Percentiles rank a stretch among this genome's conserved stretches.
Conservation (phyloP, 2,888 invertebrate genomes). For the Azorinus chamasolen region DNA sequence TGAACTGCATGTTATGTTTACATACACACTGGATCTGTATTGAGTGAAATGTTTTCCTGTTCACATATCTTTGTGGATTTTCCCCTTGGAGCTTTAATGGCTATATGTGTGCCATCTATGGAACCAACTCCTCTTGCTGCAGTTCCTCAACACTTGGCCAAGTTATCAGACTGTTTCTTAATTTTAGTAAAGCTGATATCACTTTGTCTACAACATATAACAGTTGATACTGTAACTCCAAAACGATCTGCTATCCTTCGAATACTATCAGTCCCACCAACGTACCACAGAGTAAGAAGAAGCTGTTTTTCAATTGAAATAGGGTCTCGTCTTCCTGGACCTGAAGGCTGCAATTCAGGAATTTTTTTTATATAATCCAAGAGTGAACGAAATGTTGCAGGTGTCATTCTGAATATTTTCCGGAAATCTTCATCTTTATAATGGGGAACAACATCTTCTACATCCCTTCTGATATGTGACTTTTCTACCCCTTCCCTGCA, state of each 20-base stretch:
- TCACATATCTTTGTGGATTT: constrained; percentile 51
- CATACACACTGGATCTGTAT: constrained; percentile 41
- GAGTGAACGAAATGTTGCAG: constrained; percentile 20
- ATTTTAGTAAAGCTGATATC: constrained; percentile 8
- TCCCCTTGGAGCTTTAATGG: constrained; percentile 32
- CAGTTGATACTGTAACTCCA: constrained; percentile 46
- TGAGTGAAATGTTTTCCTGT: constrained; percentile 51
- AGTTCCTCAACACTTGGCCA: constrained; percentile 32
- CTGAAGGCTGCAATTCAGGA: constrained; percentile 18
- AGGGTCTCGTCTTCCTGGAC: not conserved
- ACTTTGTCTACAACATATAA: constrained; percentile 23
- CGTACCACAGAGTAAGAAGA: constrained; percentile 34
- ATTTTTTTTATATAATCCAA: constrained; percentile 32
- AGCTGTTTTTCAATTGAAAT: not conserved
- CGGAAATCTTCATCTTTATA: constrained; percentile 35
- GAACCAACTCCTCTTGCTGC: constrained; percentile 30
- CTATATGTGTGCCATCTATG: constrained; percentile 52
- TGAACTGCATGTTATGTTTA: constrained; percentile 28
- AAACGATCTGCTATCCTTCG: constrained; percentile 45
- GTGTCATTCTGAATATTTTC: constrained; percentile 44
- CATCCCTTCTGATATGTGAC: constrained; percentile 32
- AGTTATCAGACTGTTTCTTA: constrained; percentile 22
- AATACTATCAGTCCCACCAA: constrained; percentile 35
- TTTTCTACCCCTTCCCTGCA: constrained; percentile 30
- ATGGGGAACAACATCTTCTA: constrained; percentile 36